Evolutionary conservation across 2,113 vertebrate genomes (phyloP), one percentile per base, ranked within the genome.

Genomic region (Microcebus ravelobensis): DNA sequence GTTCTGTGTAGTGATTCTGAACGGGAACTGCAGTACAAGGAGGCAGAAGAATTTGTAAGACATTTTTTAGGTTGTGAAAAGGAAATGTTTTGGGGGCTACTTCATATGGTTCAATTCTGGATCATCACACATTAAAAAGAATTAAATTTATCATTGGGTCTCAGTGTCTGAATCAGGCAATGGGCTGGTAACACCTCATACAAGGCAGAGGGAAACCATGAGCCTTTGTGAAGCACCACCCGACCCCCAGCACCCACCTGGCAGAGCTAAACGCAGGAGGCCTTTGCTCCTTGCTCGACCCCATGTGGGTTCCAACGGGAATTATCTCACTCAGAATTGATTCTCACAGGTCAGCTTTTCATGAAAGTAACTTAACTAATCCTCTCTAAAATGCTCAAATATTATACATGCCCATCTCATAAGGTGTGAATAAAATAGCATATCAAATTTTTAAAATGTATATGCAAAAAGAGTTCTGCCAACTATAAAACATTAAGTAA

Each of bases 221-320:
- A 92, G 11, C 4, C 61, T 61, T 87, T 50, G 14, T 13, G 10
- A 82, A 71, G 48, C 21, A 36, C 25, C 3, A 0, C 25, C 18
- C 59, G 34, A 39, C 11, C 5, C 0, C 76, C 34, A 82, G 31
- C 11, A 27, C 27, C 34, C 20, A 29, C 6, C 23, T 39, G 2
- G 0, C 2, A 12, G 21, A 2, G 3, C 68, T 13, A 23, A 67
- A 48, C 7, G 39, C 5, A 34, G 59, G 25, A 20, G 45, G 25
- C 8, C 42, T 52, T 68, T 29, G 36, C 13, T 31, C 81, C 59
- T 6, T 4, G 4, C 6, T 6, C 31, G 71, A 59, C 48, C 55
- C 29, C 18, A 9, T 0, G 1, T 1, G 23, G 14, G 4, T 67
- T 23, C 59, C 23, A 31, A 15, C 0, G 5, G 27, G 31, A 31